Base-by-base conservation (phyloP, 2,113 vertebrate species). In the Pangasianodon hypophthalmus region DNA sequence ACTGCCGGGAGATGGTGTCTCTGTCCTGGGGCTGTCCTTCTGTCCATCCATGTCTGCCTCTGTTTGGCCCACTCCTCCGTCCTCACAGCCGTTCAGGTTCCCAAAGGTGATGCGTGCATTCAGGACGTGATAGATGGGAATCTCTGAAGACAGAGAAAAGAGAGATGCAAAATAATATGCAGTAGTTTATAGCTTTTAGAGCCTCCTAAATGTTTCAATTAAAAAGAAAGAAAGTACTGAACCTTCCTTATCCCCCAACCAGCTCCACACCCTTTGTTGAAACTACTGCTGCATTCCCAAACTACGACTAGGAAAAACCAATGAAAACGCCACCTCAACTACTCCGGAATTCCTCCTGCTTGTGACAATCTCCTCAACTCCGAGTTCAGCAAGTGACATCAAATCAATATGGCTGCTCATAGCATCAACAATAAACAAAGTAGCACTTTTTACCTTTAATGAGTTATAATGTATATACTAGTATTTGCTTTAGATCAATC, bases 21-120 rank as follows among this genome's bases (percentile, higher is more conserved):
- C 98, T 0, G 97, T 97, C 95, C 97, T 95, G 10, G 96, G 96
- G 91, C 96, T 94, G 90, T 96, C 96, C 85, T 97, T 96, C 92
- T 97, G 95, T 0, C 96, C 96, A 0, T 95, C 96, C 69, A 96
- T 96, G 0, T 97, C 97, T 0, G 95, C 86, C 82, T 95, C 95
- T 0, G 89, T 52, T 0, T 46, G 48, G 11, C 93, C 96, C 90
- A 96, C 96, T 0, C 89, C 94, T 0, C 96, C 97, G 91, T 98
- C 98, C 0, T 98, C 97, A 0, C 98, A 98, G 94, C 98, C 97
- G 0, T 99, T 99, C 93, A 99, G 96, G 96, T 99, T 99, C 85
- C 97, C 98, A 0, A 99, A 99, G 90, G 98, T 98, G 96, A 99
- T 99, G 91, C 98, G 97, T 64, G 98, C 98, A 0, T 99, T 99